Evolutionary conservation across 64 coral and sea anemone genomes (phyloP).

Genomic region (Pachyseris speciosa): DNA sequence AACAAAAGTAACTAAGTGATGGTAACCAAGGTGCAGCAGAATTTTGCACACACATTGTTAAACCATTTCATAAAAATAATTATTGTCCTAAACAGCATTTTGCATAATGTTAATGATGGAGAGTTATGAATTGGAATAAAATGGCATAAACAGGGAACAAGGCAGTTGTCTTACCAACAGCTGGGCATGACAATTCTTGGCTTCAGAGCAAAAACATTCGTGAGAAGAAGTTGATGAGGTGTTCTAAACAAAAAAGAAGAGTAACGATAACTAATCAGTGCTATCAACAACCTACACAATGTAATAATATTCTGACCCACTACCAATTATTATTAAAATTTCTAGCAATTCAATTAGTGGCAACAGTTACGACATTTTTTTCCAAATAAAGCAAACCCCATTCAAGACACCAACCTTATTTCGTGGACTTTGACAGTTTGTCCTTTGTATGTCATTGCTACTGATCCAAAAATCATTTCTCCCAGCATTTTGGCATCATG

Average conservation of each 20-base stretch:
- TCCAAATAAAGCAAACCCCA: too few species aligned
- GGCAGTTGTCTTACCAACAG: constrained; percentile 51
- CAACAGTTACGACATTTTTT: too few species aligned
- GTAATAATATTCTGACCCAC: too few species aligned
- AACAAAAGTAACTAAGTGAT: background rate
- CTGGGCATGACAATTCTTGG: constrained; percentile 65
- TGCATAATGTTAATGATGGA: too few species aligned
- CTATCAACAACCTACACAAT: background rate
- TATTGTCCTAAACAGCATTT: too few species aligned
- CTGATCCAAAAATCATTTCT: constrained; percentile 99
- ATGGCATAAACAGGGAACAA: background rate
- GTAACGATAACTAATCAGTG: background rate
- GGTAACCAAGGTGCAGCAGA: too few species aligned
- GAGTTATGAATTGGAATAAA: background rate
- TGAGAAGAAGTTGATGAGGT: constrained; percentile 88
- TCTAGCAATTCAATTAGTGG: too few species aligned
- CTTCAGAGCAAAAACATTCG: constrained; percentile 95
- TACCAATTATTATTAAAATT: too few species aligned
- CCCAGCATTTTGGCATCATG: constrained; percentile 90
- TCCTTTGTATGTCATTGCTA: constrained; percentile 98
- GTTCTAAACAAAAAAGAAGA: constrained; percentile 49
- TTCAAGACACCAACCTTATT: constrained; percentile 64
- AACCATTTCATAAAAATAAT: too few species aligned
- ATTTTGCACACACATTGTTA: too few species aligned
- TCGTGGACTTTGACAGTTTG: constrained; percentile 96